phyloP scores from a whole-genome alignment of 2,113 vertebrate genomes.

The Macrotus californicus region DNA sequence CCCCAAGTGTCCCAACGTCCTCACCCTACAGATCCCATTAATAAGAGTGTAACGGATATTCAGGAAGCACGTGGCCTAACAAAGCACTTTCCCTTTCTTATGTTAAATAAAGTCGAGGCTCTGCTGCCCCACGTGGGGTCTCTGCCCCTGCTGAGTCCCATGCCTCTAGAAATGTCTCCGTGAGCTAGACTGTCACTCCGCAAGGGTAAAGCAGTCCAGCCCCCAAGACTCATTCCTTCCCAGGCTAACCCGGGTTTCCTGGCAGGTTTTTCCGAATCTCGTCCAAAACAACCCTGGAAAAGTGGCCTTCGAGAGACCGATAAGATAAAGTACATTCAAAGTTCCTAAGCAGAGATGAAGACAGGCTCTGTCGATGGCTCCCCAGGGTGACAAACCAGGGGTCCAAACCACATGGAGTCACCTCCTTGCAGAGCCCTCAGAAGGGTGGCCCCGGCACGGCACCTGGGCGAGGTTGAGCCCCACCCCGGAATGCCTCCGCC shows the following conservation, averaged over 20 bases:
- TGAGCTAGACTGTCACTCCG: neutral
- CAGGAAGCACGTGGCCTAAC: neutral
- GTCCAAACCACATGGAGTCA: neutral
- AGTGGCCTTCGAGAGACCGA: neutral
- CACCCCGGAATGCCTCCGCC: neutral
- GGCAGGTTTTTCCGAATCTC: neutral
- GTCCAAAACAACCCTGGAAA: neutral
- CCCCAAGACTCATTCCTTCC: neutral
- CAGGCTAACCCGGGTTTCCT: neutral
- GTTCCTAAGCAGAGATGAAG: neutral
- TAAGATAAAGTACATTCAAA: neutral
- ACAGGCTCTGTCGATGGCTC: neutral
- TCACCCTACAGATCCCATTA: neutral
- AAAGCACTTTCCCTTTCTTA: neutral
- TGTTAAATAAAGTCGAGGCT: neutral
- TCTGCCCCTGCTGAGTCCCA: neutral
- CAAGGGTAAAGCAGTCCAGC: fast-evolving
- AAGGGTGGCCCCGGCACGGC: neutral
- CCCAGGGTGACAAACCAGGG: neutral
- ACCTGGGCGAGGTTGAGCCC: neutral
- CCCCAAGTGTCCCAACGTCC: neutral
- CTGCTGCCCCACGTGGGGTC: neutral
- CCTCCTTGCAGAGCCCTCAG: neutral
- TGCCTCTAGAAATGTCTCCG: neutral
- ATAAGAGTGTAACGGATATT: neutral